Percentiles rank a stretch among this genome's conserved stretches.
Evolutionary conservation across 2,113 vertebrate genomes (phyloP).

Genomic region (Corythaixoides concolor): DNA sequence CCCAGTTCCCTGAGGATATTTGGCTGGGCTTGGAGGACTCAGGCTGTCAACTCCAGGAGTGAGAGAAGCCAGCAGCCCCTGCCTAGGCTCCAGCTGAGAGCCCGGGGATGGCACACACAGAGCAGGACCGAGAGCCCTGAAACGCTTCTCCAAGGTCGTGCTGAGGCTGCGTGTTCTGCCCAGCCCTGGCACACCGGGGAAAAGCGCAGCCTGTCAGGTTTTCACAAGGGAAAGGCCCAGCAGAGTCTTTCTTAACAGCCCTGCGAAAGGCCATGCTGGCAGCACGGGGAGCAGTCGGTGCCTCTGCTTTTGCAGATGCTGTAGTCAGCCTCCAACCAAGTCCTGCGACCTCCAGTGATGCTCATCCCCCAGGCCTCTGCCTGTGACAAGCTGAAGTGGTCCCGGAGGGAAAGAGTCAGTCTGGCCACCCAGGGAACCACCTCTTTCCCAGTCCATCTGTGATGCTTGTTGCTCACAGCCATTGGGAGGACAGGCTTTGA

Average conservation of each 20-base stretch:
- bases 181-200: not conserved
- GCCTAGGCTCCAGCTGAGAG: not conserved
- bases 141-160: not conserved
- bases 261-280: not conserved
- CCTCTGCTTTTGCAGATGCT: not conserved
- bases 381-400: not conserved
- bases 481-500: not conserved
- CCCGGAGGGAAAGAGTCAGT: not conserved
- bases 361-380: not conserved
- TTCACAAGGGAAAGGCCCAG: not conserved
- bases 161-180: not conserved
- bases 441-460: not conserved
- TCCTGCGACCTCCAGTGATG: not conserved
- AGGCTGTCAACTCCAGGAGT: not conserved
- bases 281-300: not conserved
- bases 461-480: not conserved
- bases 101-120: not conserved
- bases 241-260: not conserved
- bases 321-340: not conserved
- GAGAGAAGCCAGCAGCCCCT: not conserved
- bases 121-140: not conserved
- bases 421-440: not conserved
- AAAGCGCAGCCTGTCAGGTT: not conserved
- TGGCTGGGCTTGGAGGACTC: not conserved
- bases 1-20: not conserved